Evolutionary conservation across 2,113 vertebrate genomes (phyloP).

Genomic region (Plecturocebus donacophilus): DNA sequence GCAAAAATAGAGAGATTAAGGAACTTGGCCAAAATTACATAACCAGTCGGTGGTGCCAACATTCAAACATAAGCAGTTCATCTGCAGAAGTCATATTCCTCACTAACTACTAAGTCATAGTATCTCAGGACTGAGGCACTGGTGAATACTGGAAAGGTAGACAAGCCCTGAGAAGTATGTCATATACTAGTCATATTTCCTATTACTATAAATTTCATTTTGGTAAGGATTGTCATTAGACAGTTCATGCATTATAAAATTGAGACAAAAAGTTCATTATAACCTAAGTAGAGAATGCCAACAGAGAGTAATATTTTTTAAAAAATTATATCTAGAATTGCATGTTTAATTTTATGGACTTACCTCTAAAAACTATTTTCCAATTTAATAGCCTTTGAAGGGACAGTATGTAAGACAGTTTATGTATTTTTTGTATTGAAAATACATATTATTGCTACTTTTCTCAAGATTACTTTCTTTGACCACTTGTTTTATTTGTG

Average conservation of each 20-base stretch:
- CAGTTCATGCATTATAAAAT: not conserved
- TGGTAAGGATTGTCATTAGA: not conserved
- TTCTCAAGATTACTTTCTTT: slow-evolving; percentile 15
- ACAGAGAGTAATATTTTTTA: not conserved
- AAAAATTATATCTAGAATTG: not conserved
- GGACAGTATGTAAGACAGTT: not conserved
- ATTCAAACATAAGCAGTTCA: not conserved
- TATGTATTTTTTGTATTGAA: slow-evolving; percentile 46
- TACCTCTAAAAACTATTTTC: slow-evolving; percentile 41
- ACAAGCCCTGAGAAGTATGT: not conserved
- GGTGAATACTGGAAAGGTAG: not conserved
- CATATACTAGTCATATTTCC: not conserved
- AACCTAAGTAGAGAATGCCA: slow-evolving; percentile 8
- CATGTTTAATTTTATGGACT: slow-evolving; percentile 11
- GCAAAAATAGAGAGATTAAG: not conserved
- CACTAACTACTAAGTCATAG: too few relatives aligned
- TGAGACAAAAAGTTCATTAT: slow-evolving; percentile 29
- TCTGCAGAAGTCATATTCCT: not conserved
- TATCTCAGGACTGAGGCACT: not conserved
- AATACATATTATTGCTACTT: not conserved
- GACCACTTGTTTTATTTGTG: not conserved
- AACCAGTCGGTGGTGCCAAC: not conserved
- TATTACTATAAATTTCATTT: not conserved
- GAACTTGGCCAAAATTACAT: not conserved
- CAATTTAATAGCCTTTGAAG: slow-evolving; percentile 27